Conservation (phyloP, 64 coral and sea anemone species). For the Montipora foliosa region DNA sequence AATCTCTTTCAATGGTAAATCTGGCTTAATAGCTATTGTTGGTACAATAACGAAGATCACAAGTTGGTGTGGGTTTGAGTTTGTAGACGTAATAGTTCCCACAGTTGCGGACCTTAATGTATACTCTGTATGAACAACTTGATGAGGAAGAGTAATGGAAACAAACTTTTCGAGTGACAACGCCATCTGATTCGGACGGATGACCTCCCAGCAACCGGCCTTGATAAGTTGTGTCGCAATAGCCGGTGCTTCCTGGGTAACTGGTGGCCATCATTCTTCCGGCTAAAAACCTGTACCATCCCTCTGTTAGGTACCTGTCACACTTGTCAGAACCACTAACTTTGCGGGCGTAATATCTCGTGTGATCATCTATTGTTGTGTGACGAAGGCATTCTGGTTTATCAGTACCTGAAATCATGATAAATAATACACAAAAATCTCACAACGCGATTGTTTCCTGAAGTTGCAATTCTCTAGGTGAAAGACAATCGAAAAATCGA, state of each 20-base stretch:
- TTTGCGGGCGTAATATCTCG: background rate
- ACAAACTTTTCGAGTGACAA: background rate
- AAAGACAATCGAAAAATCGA: no score
- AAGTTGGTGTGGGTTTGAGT: background rate
- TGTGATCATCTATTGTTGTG: background rate
- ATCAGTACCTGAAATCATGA: background rate
- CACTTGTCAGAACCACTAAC: background rate
- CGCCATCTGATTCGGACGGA: background rate
- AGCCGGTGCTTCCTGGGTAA: background rate
- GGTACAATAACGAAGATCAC: background rate
- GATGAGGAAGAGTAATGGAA: no score
- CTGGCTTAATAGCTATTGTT: background rate
- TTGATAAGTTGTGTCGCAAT: slow-evolving; percentile 3
- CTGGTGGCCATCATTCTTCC: slow-evolving; percentile 28
- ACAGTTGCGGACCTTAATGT: background rate
- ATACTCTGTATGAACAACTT: no score
- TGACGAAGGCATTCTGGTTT: background rate
- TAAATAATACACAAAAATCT: no score
- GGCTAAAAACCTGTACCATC: slow-evolving; percentile 73
- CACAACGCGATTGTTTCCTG: no score
- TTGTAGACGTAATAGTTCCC: background rate
- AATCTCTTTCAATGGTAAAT: no score
- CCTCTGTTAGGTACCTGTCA: slow-evolving; percentile 65
- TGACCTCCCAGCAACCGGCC: slow-evolving; percentile 15
- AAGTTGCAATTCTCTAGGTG: no score